Percentiles rank a stretch among this genome's conserved stretches.
Evolutionary conservation across 2,888 invertebrate genomes (phyloP).

Genomic region (Andrena flavipes): DNA sequence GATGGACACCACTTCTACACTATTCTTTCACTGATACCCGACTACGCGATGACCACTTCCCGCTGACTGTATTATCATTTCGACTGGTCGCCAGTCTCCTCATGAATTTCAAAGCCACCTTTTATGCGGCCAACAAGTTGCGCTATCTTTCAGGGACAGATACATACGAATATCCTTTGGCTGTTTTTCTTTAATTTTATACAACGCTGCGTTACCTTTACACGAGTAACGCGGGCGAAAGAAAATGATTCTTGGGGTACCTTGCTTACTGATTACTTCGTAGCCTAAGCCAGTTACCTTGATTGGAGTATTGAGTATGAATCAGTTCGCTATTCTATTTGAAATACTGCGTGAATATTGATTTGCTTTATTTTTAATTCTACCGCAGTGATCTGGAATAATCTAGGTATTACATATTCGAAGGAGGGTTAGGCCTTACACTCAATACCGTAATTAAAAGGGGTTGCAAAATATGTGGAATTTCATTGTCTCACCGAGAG

Average conservation of each 20-base stretch:
- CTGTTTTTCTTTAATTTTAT: background rate
- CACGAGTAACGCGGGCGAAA: no score
- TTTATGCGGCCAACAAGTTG: background rate
- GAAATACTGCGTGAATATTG: no score
- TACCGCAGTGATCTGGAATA: no score
- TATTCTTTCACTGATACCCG: background rate
- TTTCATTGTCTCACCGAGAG: conserved; percentile 78
- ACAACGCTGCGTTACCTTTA: background rate
- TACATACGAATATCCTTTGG: no score
- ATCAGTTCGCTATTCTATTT: no score
- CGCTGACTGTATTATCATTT: conserved; percentile 1
- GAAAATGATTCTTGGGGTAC: no score
- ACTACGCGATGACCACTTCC: background rate
- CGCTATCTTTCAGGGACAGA: background rate
- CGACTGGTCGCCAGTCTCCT: background rate
- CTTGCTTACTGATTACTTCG: no score
- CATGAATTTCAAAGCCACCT: conserved; percentile 1
- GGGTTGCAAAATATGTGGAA: background rate
- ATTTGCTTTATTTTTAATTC: no score
- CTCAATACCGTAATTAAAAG: background rate
- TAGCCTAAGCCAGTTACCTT: no score
- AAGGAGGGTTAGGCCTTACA: no score
- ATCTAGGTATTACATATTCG: no score
- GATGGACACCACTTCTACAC: background rate
- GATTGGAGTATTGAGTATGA: no score